Base-by-base conservation (phyloP, 2,797 vertebrate genomes). In the Urosaurus nigricauda region DNA sequence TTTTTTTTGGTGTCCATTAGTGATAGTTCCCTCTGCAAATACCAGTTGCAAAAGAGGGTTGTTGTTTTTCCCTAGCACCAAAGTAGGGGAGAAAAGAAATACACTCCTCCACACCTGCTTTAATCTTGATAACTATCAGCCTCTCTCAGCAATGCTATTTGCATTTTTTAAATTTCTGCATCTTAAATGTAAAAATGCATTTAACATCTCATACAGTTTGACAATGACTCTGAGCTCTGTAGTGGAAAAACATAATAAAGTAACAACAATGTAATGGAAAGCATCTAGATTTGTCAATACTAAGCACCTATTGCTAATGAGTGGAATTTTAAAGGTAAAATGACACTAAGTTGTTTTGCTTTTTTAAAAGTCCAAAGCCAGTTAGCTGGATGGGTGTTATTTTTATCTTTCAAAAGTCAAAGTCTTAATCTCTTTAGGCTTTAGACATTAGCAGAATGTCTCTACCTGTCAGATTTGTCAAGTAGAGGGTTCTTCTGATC, bases 401-500 rank as follows among this genome's bases (percentile, higher is more conserved):
- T 84, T 89, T 85, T 56, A 85, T 32, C 70, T 85, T n/a, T 82
- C n/a, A 85, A 58, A 89, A 89, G 84, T 85, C 58, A 82, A 89
- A 82, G 24, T 58, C 71, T 82, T 89, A 86, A 86, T 89, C 79
- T 89, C 71, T 86, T 68, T 56, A 82, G 79, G 73, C n/a, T 77
- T 82, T 60, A 82, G 56, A 47, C 26, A 82, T 81, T 82, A 82
- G 43, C 79, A 89, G 35, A 86, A 82, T 86, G 82, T 82, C 60
- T 79, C 86, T 82, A 86, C 60, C 71, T 77, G 58, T 70, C 79
- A 77, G 84, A 35, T 2, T 7, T 8, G 70, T 65, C 71, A 40
- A 87, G 2, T 12, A n/a, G n/a, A 43, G 79, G 81, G 60, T 9
- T 24, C 65, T 71, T 87, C 86, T 87, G 87, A 83, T 82, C 71